Evolutionary conservation across 2,888 invertebrate species (phyloP).

Genomic region (Aphodius granarius): DNA sequence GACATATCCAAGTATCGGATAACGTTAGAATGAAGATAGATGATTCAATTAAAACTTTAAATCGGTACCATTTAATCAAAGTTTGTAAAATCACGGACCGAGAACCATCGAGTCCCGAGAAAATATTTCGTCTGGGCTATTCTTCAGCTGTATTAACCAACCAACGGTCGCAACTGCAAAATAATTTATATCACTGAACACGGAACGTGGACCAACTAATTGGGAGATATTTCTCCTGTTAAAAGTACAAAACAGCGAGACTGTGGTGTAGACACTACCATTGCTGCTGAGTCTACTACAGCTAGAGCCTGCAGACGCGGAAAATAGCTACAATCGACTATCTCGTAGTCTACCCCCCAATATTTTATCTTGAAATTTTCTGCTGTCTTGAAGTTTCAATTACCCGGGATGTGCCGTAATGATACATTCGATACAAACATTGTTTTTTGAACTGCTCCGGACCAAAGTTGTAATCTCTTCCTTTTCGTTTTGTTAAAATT

Average conservation of each 20-base stretch:
- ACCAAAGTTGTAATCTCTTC: neutral
- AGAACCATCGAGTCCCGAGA: neutral
- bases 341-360: neutral
- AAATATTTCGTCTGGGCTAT: neutral
- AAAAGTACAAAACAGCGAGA: neutral
- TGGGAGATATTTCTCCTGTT: neutral
- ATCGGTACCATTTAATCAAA: neutral
- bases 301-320: neutral
- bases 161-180: neutral
- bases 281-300: no score
- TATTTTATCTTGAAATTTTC: neutral
- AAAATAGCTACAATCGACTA: neutral
- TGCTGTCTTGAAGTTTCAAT: neutral
- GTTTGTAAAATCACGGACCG: no score
- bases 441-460: neutral
- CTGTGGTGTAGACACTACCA: no score
- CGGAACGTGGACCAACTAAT: neutral
- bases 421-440: neutral
- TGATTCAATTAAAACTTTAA: neutral
- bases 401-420: neutral
- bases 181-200: neutral
- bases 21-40: neutral
- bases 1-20: neutral
- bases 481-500: neutral
- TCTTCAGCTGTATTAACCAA: neutral